phyloP scores from a whole-genome alignment of 2,113 vertebrate genomes.

The Pseudorhombus dupliciocellatus region DNA sequence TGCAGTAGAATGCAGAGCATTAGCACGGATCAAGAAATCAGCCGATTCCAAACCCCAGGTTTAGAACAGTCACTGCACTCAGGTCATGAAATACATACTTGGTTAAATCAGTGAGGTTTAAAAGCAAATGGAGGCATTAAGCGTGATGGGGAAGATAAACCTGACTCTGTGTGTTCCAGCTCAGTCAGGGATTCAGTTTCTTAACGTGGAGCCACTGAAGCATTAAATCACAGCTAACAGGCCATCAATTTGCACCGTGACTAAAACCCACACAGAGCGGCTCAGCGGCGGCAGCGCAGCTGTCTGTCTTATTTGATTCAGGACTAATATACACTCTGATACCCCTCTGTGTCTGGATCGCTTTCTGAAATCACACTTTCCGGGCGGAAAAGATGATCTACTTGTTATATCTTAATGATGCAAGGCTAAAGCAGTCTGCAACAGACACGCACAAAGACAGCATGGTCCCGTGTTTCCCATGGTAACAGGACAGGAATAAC shows the following conservation, averaged over 20 bases:
- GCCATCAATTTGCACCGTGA: constrained; percentile 18
- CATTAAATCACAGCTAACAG: constrained; percentile 26
- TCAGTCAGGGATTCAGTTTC: constrained; percentile 5
- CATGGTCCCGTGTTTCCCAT: constrained; percentile 53
- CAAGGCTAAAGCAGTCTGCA: constrained; percentile 18
- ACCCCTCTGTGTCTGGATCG: constrained; percentile 4
- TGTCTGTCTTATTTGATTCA: background rate
- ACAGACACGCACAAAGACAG: background rate
- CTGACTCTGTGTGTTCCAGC: background rate
- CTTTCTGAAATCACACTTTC: background rate
- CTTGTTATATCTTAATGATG: constrained; percentile 14
- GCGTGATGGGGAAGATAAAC: constrained; percentile 13
- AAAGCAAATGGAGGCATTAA: constrained; percentile 6
- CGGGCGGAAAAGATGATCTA: constrained; percentile 1
- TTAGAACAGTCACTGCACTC: background rate
- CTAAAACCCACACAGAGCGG: background rate
- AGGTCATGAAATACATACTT: background rate
- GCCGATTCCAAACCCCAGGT: no score
- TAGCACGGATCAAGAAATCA: background rate
- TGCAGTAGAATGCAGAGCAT: no score
- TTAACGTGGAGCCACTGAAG: constrained; percentile 23
- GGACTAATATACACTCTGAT: background rate
- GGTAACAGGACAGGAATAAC: constrained; percentile 60
- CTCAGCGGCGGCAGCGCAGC: background rate
- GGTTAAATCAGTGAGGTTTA: background rate